Evolutionary conservation across 2,113 vertebrate genomes (phyloP), one percentile per base, ranked within the genome.

Genomic region (Oryzias melastigma): DNA sequence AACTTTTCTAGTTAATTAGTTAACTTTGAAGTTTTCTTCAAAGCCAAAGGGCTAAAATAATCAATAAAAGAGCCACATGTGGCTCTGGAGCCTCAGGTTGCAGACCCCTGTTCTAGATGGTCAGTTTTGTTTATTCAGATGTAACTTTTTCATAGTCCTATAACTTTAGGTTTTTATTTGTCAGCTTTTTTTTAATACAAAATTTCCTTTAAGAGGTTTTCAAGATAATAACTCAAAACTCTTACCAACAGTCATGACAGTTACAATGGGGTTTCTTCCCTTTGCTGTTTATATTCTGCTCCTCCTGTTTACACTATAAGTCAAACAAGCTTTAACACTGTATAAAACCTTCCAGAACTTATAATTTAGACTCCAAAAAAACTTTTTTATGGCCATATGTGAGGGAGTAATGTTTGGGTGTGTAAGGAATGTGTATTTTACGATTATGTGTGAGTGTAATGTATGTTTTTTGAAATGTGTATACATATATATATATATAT

Each of bases 361-460:
- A 14, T 72, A 20, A 86, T 80, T 80, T 78, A 46, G 64, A 48
- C 76, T 57, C 63, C 62, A 67, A 82, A 83, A 41, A 56, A 35
- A 35, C 35, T 1, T 12, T 35, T 35, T 35, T 35, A 35, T 35
- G 35, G 35, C 35, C 7, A 35, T 17, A 8, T 66, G 54, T 60
- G 67, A 62, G 50, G 20, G 42, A 29, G 60, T 60, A 58, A 22
- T 14, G 25, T 49, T 8, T 56, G 73, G 61, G 65, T 58, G 77
- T 73, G 76, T 67, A 22, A 19, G 49, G 73, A 54, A 43, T 58
- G 67, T 54, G 43, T 61, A 19, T 54, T 64, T 24, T 1, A 0
- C 47, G 17, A 19, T 48, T 35, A 50, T 47, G n/a, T 27, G 25
- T 62, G 7, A 47, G 29, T 24, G 19, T 35, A 35, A 35, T 35